Evolutionary conservation across 2,797 vertebrate species (phyloP), one percentile per base, ranked within the genome.

Genomic region (Discoglossus pictus): DNA sequence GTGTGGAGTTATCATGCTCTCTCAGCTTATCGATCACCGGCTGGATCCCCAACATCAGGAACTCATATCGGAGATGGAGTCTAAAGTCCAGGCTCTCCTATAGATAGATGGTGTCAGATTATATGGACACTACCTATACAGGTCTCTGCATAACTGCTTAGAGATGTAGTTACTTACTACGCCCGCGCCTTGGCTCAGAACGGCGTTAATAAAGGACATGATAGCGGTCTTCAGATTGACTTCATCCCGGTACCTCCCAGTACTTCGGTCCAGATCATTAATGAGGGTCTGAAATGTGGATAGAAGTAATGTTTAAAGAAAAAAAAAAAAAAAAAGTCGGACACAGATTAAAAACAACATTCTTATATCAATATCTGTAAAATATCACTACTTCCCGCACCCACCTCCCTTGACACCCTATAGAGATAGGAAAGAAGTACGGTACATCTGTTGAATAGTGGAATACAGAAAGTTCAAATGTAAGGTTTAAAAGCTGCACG

Each of bases 141-240:
- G 15, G 17, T 44, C 65, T 56, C 42, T 18, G 48, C 64, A 13
- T 54, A n/a, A 6, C 0, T 24, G 0, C 1, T 3, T 24, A 34
- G 6, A 35, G 27, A 50, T 3, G n/a, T 2, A 7, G 16, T 8
- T 6, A 7, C 89, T 91, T 81, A 99, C 97, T 94, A 97, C 94
- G 73, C 95, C 97, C 2, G 95, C 93, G 2, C 97, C 97, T 84
- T 98, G 96, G 77, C 97, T 99, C 65, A 99, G 90, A 73, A 98
- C 94, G 1, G 97, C 97, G 0, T 99, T 99, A 77, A 99, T 98
- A 82, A 99, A 99, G 74, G 96, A 99, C 97, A 99, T 99, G 84
- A 99, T 98, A 72, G 97, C 96, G 1, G 97, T 99, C 87, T 99
- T 99, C 73, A 99, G 88, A 85, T 83, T 98, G 83, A 99, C 97